Evolutionary conservation across 2,113 vertebrate genomes (phyloP), one percentile per base, ranked within the genome.

Genomic region (Microcebus lehilahytsara): DNA sequence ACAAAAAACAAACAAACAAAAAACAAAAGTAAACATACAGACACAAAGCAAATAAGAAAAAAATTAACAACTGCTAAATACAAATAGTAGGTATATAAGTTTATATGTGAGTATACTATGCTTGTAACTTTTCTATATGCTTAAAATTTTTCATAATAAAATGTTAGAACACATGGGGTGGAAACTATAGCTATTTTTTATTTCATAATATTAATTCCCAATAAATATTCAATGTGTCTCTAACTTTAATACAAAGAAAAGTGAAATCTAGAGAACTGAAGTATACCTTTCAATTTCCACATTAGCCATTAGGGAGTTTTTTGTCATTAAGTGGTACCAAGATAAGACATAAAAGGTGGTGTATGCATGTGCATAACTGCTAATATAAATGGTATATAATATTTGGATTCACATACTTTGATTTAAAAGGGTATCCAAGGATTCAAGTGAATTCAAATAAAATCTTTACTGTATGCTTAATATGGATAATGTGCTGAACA

Each of bases 11-110:
- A 46, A 9, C 46, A 46, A 46, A 46, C 46, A n/a, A n/a, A n/a
- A n/a, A n/a, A n/a, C n/a, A n/a, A n/a, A 62, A 62, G 10, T 74
- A 56, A 64, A 93, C 17, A 92, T 1, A 72, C 4, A 88, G 84
- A 49, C 69, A 81, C 19, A 81, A 5, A 88, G 90, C 46, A 94
- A 88, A 84, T 10, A 84, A 77, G 23, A 88, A 71, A 96, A 83
- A 62, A 40, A 40, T 16, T 84, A 95, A 67, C 9, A 67, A 81
- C 49, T 88, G 1, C 1, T 71, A 42, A 78, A 83, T 69, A 83
- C 6, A 23, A 3, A 30, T 64, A 30, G 71, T 34, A 58, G 30
- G 34, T 42, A 75, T 53, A 2, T 30, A 66, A 12, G 46, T 74
- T 91, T 80, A 74, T 20, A 30, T 72, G 19, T 49, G 16, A 14